A percentile compares a stretch with the other conserved stretches of the same genome.
Evolutionary conservation across 1,140 invertebrate species (phyloP).

Genomic region (Drepana arcuata): DNA sequence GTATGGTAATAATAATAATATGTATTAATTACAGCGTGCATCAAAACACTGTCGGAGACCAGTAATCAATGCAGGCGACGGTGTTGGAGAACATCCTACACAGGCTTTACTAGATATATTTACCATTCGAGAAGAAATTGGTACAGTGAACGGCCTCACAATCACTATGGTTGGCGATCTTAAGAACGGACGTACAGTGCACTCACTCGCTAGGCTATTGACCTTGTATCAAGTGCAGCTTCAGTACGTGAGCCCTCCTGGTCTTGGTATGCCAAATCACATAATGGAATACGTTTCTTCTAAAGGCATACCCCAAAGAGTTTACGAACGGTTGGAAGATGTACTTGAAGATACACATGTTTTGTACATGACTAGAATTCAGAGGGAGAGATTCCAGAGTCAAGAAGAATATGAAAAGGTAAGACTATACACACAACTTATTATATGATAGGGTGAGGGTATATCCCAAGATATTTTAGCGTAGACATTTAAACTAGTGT

Average conservation of each 20-base stretch:
- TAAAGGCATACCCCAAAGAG: conserved; percentile 86
- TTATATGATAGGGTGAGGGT: too few relatives aligned
- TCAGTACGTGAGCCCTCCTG: conserved; percentile 90
- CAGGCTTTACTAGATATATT: conserved; percentile 98
- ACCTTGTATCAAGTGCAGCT: conserved; percentile 93
- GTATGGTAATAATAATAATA: conserved; percentile 4
- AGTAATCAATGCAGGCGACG: conserved; percentile 98
- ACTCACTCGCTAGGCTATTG: conserved; percentile 93
- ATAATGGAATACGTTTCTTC: conserved; percentile 84
- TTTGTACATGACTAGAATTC: conserved; percentile 98
- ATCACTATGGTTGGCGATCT: conserved; percentile 96
- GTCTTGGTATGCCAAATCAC: conserved; percentile 92
- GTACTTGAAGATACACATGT: conserved; percentile 95
- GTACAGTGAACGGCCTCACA: conserved; percentile 96
- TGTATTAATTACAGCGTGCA: conserved; percentile 77
- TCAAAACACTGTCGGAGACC: conserved; percentile 88
- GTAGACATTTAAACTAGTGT: too few relatives aligned
- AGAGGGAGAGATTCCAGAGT: conserved; percentile 91
- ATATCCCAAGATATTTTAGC: too few relatives aligned
- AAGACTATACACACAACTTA: conserved; percentile 19
- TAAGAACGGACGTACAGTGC: conserved; percentile 97
- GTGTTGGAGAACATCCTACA: conserved; percentile 98
- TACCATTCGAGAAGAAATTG: conserved; percentile 98
- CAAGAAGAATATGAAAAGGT: conserved; percentile 91
- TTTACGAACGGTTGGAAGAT: conserved; percentile 82